These are phyloP conservation scores for Cotesia vestalis DNA, from an alignment of 1,140 invertebrate species.

Conservation along the genomic window DNA sequence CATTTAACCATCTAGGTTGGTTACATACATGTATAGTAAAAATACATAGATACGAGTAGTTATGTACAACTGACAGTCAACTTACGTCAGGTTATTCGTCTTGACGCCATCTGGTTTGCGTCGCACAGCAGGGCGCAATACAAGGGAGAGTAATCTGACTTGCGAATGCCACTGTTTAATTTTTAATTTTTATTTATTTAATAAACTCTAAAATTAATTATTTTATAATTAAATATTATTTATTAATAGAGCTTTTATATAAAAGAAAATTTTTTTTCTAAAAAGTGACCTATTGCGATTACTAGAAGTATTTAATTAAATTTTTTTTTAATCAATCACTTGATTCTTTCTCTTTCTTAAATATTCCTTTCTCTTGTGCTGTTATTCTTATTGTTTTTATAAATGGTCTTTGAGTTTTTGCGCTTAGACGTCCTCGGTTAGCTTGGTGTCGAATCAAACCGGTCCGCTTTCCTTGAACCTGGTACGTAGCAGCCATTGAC, in stretches of 20 bases:
- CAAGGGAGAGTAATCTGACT: slow-evolving; percentile 30
- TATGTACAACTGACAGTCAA: slow-evolving; percentile 14
- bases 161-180: slow-evolving; percentile 21
- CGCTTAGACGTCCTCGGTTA: slow-evolving; percentile 54
- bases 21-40: too few species aligned
- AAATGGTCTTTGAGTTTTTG: slow-evolving; percentile 23
- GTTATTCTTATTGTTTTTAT: slow-evolving; percentile 4
- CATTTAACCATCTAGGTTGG: neutral
- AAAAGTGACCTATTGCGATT: too few species aligned
- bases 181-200: slow-evolving; percentile 21
- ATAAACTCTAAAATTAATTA: neutral
- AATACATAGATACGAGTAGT: neutral
- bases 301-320: neutral
- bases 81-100: slow-evolving; percentile 34
- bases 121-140: neutral
- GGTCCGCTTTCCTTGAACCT: slow-evolving; percentile 64
- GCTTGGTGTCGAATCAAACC: slow-evolving; percentile 58
- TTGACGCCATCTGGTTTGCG: slow-evolving; percentile 34
- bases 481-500: slow-evolving; percentile 62
- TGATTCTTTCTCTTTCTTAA: neutral
- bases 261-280: too few species aligned
- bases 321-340: slow-evolving; percentile 1
- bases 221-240: too few species aligned
- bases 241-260: too few species aligned
- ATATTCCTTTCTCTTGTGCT: neutral